Conservation (phyloP, 2,113 vertebrate genomes). For the Nannospalax galili region DNA sequence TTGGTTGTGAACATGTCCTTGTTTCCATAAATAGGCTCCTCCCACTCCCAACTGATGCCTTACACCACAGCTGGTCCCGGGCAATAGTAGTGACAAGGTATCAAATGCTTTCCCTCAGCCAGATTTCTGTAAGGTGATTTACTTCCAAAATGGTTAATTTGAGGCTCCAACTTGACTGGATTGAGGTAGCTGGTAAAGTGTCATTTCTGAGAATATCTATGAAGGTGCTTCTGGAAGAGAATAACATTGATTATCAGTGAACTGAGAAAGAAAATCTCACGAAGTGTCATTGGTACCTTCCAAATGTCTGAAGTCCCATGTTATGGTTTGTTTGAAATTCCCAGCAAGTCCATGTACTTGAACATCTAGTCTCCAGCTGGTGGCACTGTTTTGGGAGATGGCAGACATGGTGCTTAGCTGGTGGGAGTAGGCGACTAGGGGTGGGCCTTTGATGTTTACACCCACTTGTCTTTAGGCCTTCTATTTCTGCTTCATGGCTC, state of each 20-base stretch:
- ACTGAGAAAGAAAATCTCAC: neutral
- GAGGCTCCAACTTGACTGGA: neutral
- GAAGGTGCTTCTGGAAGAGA: neutral
- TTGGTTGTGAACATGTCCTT: neutral
- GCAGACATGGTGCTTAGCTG: neutral
- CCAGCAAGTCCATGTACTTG: neutral
- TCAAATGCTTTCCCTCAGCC: neutral
- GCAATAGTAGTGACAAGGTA: neutral
- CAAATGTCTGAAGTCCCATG: neutral
- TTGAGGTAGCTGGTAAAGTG: neutral
- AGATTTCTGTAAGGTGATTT: neutral
- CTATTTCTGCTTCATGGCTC: neutral
- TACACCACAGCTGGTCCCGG: neutral
- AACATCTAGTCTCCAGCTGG: neutral
- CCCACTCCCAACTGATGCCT: neutral
- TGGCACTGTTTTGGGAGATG: neutral
- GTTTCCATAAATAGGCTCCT: neutral
- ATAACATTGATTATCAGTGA: neutral
- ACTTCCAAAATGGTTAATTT: neutral
- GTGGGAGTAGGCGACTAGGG: too few species aligned
- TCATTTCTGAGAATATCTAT: neutral
- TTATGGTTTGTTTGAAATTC: neutral
- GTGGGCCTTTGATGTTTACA: too few species aligned
- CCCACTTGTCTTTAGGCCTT: neutral
- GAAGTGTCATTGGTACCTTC: neutral